A percentile compares a stretch with the other conserved stretches of the same genome.
These are phyloP conservation scores for Dynastes maya DNA, from an alignment of 2,888 invertebrate species.

Conservation along the genomic window DNA sequence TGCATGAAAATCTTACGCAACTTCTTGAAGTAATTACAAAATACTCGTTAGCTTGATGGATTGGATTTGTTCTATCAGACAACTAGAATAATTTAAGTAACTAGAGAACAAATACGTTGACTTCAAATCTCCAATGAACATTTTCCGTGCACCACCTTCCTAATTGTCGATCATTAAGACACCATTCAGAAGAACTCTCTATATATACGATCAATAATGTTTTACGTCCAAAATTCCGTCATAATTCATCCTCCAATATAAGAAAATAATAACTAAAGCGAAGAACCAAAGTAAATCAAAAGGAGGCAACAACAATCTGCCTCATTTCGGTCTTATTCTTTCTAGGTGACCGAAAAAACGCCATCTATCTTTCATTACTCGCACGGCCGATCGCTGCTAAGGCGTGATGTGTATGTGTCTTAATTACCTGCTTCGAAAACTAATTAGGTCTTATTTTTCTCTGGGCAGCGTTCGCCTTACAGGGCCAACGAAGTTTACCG, in stretches of 20 bases:
- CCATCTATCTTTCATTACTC: slow-evolving; percentile 8
- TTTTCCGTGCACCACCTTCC: too few species aligned
- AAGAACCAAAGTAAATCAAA: background rate
- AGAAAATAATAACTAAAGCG: background rate
- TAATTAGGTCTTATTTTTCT: slow-evolving; percentile 12
- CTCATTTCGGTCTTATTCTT: slow-evolving; percentile 5
- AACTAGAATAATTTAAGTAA: too few species aligned
- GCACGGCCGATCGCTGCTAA: background rate
- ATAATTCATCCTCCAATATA: background rate
- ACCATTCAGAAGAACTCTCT: background rate
- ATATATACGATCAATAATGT: background rate
- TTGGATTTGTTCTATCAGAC: too few species aligned
- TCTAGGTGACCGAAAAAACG: background rate
- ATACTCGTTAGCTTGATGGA: too few species aligned
- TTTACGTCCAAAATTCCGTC: slow-evolving; percentile 10
- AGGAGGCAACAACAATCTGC: background rate
- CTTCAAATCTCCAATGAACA: too few species aligned
- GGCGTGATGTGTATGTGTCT: background rate
- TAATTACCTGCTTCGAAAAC: slow-evolving; percentile 11
- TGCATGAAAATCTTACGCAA: too few species aligned
- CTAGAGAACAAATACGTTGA: too few species aligned
- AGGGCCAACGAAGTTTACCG: background rate
- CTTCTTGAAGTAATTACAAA: too few species aligned
- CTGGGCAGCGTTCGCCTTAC: slow-evolving; percentile 2
- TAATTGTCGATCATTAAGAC: background rate